Evolutionary conservation across 1,140 invertebrate species (phyloP).

Genomic region (Brachionus sp.): DNA sequence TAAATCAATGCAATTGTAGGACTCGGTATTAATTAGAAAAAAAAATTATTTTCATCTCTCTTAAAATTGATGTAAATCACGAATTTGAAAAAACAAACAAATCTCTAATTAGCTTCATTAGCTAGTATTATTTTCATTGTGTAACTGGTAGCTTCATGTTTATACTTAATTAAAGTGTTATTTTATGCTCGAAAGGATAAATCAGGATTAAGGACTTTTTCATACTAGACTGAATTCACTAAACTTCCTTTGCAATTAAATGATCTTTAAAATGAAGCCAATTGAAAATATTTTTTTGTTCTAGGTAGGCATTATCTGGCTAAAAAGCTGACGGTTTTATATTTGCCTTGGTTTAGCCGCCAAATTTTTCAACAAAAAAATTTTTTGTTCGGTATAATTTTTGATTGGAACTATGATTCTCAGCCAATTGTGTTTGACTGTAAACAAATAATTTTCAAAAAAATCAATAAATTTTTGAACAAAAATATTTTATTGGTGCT

Average conservation of each 20-base stretch:
- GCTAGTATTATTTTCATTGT: neutral
- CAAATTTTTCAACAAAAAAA: neutral
- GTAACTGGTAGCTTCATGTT: constrained; percentile 12
- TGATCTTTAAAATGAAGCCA: constrained; percentile 20
- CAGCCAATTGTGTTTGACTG: neutral
- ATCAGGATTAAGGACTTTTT: neutral
- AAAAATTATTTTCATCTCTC: neutral
- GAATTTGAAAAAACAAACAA: neutral
- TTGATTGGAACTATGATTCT: neutral
- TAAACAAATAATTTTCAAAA: neutral
- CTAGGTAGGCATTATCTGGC: neutral
- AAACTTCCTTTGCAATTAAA: constrained; percentile 14
- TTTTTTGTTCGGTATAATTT: neutral
- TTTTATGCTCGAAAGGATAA: constrained; percentile 10
- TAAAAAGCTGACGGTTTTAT: neutral
- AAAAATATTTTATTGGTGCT: neutral
- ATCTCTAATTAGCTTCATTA: neutral
- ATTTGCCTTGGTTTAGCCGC: neutral
- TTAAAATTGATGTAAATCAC: neutral
- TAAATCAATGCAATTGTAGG: neutral
- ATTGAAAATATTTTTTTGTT: neutral
- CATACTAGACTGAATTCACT: neutral
- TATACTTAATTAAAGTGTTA: constrained; percentile 21
- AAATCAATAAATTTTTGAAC: neutral
- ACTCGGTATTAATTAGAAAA: neutral